Evolutionary conservation across 2,797 vertebrate species (phyloP).

Genomic region (Sebastes oblongus): DNA sequence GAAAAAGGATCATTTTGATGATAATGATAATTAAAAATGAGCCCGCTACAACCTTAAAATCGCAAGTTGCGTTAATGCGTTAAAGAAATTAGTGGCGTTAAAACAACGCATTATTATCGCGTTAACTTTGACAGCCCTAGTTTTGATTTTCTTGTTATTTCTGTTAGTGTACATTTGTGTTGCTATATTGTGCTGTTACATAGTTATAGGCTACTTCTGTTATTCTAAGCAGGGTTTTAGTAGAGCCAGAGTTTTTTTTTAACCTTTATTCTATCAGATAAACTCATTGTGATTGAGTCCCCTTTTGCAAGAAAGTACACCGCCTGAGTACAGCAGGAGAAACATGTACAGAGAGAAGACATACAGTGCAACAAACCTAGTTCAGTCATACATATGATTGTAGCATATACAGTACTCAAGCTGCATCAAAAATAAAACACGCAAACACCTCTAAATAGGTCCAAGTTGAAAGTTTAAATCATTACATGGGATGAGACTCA

Average conservation of each 20-base stretch:
- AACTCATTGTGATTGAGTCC: background rate
- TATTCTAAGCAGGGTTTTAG: background rate
- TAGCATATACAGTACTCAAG: background rate
- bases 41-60: no score
- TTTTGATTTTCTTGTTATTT: background rate
- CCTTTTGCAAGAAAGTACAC: background rate
- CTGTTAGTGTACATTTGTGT: background rate
- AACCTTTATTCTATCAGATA: background rate
- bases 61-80: no score
- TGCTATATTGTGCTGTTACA: background rate
- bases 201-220: background rate
- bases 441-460: background rate
- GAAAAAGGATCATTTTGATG: no score
- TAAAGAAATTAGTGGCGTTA: no score
- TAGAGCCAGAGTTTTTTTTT: background rate
- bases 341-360: background rate
- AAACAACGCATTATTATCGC: no score
- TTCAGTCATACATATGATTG: background rate
- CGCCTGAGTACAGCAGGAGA: background rate
- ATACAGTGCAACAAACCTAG: background rate
- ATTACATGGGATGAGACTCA: background rate
- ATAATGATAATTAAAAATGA: no score
- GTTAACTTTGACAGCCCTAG: no score
- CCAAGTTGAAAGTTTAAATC: background rate
- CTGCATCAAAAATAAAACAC: background rate